phyloP scores from a whole-genome alignment of 2,113 vertebrate genomes.

The Upupa epops region DNA sequence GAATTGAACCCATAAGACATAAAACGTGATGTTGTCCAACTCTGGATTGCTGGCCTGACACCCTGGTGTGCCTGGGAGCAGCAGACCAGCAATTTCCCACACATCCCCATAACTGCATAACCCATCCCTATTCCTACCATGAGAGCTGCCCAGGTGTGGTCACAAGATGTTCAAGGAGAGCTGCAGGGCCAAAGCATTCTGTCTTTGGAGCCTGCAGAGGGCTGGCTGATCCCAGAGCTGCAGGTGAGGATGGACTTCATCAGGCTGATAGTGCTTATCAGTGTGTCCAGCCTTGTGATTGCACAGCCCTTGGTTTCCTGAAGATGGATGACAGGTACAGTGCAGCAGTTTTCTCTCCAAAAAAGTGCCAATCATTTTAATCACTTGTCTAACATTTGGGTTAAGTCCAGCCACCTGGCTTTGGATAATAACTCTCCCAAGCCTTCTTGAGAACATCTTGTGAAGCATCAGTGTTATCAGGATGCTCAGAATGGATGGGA shows the following conservation, averaged over 20 bases:
- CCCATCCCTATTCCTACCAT: neutral
- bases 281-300: neutral
- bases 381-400: conserved; percentile 29
- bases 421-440: conserved; percentile 32
- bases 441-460: conserved; percentile 15
- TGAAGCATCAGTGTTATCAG: neutral
- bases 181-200: neutral
- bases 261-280: neutral
- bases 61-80: neutral
- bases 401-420: conserved; percentile 22
- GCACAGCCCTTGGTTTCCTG: neutral
- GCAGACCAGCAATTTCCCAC: neutral
- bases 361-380: conserved; percentile 40
- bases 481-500: conserved; percentile 24
- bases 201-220: neutral
- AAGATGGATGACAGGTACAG: conserved; percentile 2
- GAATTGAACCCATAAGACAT: neutral
- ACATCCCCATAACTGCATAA: neutral
- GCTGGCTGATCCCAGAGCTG: neutral
- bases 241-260: neutral
- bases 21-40: neutral
- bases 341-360: conserved; percentile 2
- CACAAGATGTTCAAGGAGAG: accelerated
- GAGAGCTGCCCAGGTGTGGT: neutral
- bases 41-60: neutral